These are phyloP conservation scores for Slavum lentiscoides DNA, from an alignment of 2,888 invertebrate species.

Conservation along the genomic window DNA sequence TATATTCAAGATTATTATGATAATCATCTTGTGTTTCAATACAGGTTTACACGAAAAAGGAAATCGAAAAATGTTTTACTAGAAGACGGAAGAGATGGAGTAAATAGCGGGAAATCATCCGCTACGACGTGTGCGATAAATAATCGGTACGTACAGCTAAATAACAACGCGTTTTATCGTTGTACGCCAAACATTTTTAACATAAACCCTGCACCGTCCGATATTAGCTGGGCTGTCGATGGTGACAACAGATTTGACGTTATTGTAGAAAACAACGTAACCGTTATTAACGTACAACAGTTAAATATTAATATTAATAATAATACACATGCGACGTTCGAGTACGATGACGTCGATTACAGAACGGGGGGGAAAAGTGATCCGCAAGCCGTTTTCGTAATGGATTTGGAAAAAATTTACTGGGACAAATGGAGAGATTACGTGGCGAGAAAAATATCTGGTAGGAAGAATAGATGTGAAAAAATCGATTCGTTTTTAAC, in stretches of 20 bases:
- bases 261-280: constrained; percentile 25
- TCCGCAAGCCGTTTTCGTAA: neutral
- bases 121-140: neutral
- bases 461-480: neutral
- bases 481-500: constrained; percentile 31
- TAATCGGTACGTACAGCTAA: neutral
- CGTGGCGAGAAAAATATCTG: neutral
- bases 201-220: neutral
- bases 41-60: constrained; percentile 1
- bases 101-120: neutral
- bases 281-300: constrained; percentile 25
- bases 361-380: neutral
- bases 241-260: neutral
- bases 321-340: neutral
- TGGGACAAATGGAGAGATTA: constrained; percentile 43
- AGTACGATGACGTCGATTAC: neutral
- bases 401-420: constrained; percentile 27
- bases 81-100: neutral
- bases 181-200: neutral
- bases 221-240: neutral
- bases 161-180: neutral
- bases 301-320: constrained; percentile 6
- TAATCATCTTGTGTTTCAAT: too few relatives aligned
- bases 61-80: neutral
- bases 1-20: too few relatives aligned